Conservation (phyloP, 2,797 vertebrate genomes). For the Adelosebastes latens region DNA sequence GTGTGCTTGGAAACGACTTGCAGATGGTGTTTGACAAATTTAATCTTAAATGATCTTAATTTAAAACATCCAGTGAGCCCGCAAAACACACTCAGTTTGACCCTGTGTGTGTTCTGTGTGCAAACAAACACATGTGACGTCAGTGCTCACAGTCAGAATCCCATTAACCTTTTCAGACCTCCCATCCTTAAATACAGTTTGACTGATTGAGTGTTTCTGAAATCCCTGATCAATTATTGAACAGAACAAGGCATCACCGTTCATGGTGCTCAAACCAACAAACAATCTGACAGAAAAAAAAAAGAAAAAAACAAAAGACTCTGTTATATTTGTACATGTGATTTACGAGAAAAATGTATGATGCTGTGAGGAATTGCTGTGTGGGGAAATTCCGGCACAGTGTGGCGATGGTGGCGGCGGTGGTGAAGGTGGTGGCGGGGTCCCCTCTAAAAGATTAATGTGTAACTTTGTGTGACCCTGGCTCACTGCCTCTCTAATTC, state of each 20-base stretch:
- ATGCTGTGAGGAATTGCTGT: background rate
- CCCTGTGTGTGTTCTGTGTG: background rate
- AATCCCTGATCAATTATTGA: slow-evolving; percentile 63
- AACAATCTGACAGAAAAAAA: background rate
- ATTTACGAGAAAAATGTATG: background rate
- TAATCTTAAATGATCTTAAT: background rate
- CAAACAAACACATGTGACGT: slow-evolving; percentile 7
- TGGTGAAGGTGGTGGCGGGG: slow-evolving; percentile 5
- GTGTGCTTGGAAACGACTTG: background rate
- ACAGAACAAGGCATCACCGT: background rate
- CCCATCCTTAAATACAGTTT: slow-evolving; percentile 45
- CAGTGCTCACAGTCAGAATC: slow-evolving; percentile 44
- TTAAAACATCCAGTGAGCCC: background rate
- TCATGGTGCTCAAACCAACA: background rate
- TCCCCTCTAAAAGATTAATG: slow-evolving; percentile 73
- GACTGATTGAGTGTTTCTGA: slow-evolving; percentile 56
- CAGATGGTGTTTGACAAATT: slow-evolving; percentile 12
- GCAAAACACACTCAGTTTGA: background rate
- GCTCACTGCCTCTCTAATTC: slow-evolving; percentile 65
- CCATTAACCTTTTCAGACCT: slow-evolving; percentile 54
- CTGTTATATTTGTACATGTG: background rate
- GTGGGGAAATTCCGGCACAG: slow-evolving; percentile 2
- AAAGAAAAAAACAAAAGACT: too few species aligned
- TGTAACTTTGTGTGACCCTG: slow-evolving; percentile 77
- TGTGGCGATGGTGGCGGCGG: slow-evolving; percentile 14